Base-by-base conservation (phyloP, 2,888 invertebrate species). In the Scaptomyza polygonia region DNA sequence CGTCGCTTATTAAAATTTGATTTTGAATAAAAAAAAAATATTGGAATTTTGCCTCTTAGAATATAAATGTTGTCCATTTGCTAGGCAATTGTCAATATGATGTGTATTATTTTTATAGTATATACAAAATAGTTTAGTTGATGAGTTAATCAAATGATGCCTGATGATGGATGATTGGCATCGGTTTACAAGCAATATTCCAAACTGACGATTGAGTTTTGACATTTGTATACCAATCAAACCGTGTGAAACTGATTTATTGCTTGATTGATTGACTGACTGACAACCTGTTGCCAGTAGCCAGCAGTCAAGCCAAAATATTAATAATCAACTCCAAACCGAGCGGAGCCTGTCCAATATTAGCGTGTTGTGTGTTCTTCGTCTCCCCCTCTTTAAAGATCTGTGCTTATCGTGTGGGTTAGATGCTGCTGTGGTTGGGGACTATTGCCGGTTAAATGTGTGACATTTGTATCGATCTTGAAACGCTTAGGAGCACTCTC, bases 401-500 rank as follows among this genome's bases (percentile, higher is more conserved):
- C 86, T 3, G 86, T 88, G 58, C 70, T 79, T 4, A 87, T 78
- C 49, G 72, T 75, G 12, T 72, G 68, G 39, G 63, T 80, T 11
- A 71, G 25, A 1, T 67, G 44, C 53, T 70, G 66, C 40, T 45
- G 39, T 0, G 8, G 44, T 30, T 32, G 16, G 32, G 32, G 16
- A 39, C 16, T 14, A 14, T 5, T 14, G 21, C n/a, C 11, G 5
- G 30, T 18, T 9, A 18, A 2, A 4, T 7, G 18, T 9, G 48
- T 21, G 12, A 5, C 14, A 1, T 48, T 14, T 2, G 54, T 34
- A 30, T 89, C 89, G 7, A 82, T 67, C 45, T 89, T 89, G 45
- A 65, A 88, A 8, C 88, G 79, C 69, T 89, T 89, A 43, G 90
- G 84, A 5, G 89, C 88, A 32, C 74, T 85, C 44, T 86, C 87